Conservation (phyloP, 2,797 vertebrate genomes). For the Argya squamiceps region DNA sequence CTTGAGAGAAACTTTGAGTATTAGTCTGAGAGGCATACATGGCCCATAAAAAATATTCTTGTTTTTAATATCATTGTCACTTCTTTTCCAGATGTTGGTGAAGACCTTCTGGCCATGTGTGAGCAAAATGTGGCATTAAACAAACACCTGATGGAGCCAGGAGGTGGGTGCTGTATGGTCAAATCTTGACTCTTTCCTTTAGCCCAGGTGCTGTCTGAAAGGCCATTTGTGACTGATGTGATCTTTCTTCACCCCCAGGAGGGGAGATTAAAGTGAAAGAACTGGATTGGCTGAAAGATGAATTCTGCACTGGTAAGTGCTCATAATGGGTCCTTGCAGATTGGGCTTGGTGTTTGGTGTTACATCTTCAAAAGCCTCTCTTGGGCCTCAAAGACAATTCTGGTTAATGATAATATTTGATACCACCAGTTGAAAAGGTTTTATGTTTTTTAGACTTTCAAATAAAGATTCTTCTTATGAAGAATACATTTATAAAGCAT, state of each 20-base stretch:
- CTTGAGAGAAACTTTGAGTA: background rate
- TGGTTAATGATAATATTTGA: background rate
- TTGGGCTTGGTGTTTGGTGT: background rate
- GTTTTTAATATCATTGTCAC: background rate
- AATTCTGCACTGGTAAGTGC: constrained; percentile 84
- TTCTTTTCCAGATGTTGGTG: constrained; percentile 86
- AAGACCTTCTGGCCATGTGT: constrained; percentile 91
- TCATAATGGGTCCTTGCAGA: background rate
- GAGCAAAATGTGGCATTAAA: constrained; percentile 86
- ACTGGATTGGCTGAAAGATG: constrained; percentile 87
- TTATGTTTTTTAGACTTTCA: background rate
- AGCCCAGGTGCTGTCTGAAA: background rate
- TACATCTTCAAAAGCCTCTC: background rate
- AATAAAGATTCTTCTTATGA: background rate
- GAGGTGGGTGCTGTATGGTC: constrained; percentile 73
- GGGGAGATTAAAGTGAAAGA: constrained; percentile 82
- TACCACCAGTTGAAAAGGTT: background rate
- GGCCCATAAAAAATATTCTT: background rate
- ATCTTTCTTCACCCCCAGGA: constrained; percentile 63
- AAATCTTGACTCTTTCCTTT: background rate
- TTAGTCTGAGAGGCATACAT: background rate
- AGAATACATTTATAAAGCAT: background rate
- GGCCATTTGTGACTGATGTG: background rate
- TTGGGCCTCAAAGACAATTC: background rate
- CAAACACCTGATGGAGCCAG: constrained; percentile 70